Evolutionary conservation across 2,888 invertebrate genomes (phyloP).

Genomic region (Tetragonisca angustula): DNA sequence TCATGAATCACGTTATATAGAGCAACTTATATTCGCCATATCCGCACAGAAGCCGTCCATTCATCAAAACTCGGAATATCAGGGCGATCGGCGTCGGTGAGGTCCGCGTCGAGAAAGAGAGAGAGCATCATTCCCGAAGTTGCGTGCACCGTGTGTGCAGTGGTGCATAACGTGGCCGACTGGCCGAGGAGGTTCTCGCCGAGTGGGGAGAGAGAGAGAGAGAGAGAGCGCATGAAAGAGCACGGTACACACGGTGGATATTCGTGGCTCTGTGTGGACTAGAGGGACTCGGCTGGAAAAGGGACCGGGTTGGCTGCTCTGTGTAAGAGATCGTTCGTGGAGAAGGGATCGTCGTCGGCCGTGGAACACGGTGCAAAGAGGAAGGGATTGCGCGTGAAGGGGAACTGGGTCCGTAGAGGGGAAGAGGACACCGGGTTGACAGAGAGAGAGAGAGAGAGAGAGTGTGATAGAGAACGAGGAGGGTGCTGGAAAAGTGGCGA

Average conservation of each 20-base stretch:
- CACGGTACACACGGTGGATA: conserved; percentile 40
- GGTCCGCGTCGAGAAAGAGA: conserved; percentile 14
- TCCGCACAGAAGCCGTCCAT: conserved; percentile 30
- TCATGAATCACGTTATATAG: conserved; percentile 30
- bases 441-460: neutral
- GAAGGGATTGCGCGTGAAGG: conserved; percentile 57
- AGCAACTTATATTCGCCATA: conserved; percentile 28
- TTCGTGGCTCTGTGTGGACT: conserved; percentile 52
- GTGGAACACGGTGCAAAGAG: conserved; percentile 39
- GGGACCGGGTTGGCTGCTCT: conserved; percentile 69
- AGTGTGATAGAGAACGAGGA: conserved; percentile 27
- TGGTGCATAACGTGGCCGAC: conserved; percentile 63
- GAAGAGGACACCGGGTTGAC: conserved; percentile 24
- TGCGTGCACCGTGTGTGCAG: conserved; percentile 65
- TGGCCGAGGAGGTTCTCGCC: conserved; percentile 24
- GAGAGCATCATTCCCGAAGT: conserved; percentile 49
- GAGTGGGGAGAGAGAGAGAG: conserved; percentile 15
- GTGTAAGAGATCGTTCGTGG: conserved; percentile 71
- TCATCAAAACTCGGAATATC: conserved; percentile 49
- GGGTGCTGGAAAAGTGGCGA: conserved; percentile 57
- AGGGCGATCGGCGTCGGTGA: conserved; percentile 29
- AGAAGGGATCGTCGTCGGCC: conserved; percentile 65
- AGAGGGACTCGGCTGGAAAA: conserved; percentile 67
- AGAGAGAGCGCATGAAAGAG: conserved; percentile 15
- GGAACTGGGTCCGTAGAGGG: conserved; percentile 37